These are phyloP conservation scores for Dorcus parallelipipedus DNA, from an alignment of 2,888 invertebrate species.

Conservation along the genomic window DNA sequence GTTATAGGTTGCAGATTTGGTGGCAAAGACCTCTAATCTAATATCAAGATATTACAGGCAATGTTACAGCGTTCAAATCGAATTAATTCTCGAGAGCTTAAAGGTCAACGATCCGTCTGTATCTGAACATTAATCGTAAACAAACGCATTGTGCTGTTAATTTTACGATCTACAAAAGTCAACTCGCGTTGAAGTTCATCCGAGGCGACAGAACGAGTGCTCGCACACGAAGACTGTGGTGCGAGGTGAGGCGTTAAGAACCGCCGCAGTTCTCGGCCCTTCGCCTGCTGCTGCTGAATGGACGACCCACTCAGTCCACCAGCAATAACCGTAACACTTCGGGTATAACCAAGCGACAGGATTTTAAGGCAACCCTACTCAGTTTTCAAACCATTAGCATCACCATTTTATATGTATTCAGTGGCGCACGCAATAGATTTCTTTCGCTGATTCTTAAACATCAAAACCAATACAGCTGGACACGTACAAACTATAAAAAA, in stretches of 20 bases:
- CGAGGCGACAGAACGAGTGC: slow-evolving; percentile 2
- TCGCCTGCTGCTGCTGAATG: slow-evolving; percentile 13
- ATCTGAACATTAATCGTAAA: slow-evolving; percentile 7
- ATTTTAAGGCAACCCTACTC: too few species aligned
- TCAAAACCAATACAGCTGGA: too few species aligned
- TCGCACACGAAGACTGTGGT: background rate
- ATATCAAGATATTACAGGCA: background rate
- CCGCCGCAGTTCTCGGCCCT: background rate
- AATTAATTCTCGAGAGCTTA: background rate
- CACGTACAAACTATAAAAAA: too few species aligned
- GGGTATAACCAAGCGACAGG: background rate
- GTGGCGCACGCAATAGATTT: too few species aligned
- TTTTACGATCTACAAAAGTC: slow-evolving; percentile 20
- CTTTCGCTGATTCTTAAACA: too few species aligned
- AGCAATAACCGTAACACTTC: background rate
- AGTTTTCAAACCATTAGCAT: too few species aligned
- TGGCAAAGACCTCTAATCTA: background rate
- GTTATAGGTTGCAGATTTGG: background rate
- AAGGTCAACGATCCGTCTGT: background rate
- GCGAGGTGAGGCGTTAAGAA: background rate
- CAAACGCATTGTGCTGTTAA: slow-evolving; percentile 13
- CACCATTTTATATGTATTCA: too few species aligned
- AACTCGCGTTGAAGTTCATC: slow-evolving; percentile 15
- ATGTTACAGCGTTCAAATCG: background rate
- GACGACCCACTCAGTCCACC: slow-evolving; percentile 2